phyloP scores from a whole-genome alignment of 2,797 vertebrate genomes.

The Propithecus deckenii region DNA sequence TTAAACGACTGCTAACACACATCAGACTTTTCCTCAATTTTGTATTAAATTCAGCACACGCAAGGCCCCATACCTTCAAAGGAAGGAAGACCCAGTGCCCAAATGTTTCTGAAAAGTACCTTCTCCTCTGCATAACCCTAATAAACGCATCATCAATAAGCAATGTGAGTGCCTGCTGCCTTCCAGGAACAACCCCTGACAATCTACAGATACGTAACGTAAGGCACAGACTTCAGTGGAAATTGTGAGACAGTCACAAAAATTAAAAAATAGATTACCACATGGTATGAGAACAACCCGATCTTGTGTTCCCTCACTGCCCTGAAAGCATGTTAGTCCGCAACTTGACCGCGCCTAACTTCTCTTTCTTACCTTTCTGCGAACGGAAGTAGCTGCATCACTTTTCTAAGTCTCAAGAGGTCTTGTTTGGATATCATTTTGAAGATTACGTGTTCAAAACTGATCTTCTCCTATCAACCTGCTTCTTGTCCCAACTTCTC shows the following conservation, averaged over 20 bases:
- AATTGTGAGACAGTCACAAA: not conserved
- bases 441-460: not conserved
- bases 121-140: not conserved
- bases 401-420: not conserved
- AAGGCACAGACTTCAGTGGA: not conserved
- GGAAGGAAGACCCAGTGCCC: not conserved
- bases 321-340: not conserved
- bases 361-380: not conserved
- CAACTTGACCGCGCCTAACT: not conserved
- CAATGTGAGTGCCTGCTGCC: not conserved
- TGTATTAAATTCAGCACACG: not conserved
- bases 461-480: not conserved
- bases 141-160: not conserved
- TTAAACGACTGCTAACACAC: not conserved
- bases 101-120: not conserved
- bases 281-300: not conserved
- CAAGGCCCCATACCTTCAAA: not conserved
- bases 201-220: not conserved
- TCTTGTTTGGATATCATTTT: not conserved
- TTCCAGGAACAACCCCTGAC: not conserved
- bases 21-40: not conserved
- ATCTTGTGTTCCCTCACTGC: not conserved
- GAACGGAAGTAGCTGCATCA: not conserved
- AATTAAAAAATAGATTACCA: not conserved
- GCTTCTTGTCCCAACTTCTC: not conserved